Conservation (phyloP, 2,113 vertebrate species). For the Rhineura floridana region DNA sequence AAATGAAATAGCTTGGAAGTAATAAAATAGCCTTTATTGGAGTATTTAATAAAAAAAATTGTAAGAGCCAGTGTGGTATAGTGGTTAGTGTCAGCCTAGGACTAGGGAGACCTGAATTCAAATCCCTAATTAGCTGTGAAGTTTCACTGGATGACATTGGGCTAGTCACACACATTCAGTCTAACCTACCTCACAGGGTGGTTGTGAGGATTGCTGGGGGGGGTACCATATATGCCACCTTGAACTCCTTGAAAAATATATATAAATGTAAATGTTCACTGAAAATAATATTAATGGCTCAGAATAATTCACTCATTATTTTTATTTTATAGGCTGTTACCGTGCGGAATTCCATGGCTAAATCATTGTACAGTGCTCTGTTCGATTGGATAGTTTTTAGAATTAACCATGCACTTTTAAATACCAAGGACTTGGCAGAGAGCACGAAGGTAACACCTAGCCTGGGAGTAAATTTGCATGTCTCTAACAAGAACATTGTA, state of each 20-base stretch:
- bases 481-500: neutral
- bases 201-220: neutral
- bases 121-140: neutral
- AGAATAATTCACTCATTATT: fast-evolving
- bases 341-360: conserved; percentile 96
- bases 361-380: conserved; percentile 94
- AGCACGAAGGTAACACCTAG: conserved; percentile 82
- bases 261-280: neutral
- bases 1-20: neutral
- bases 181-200: neutral
- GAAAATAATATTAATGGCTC: fast-evolving
- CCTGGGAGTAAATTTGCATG: neutral
- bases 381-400: conserved; percentile 99
- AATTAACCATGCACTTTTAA: conserved; percentile 97
- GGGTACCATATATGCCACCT: neutral
- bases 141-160: neutral
- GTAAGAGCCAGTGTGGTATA: neutral
- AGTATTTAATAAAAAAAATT: neutral
- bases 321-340: conserved; percentile 85
- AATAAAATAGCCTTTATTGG: neutral
- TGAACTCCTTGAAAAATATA: neutral
- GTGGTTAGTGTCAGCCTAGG: neutral
- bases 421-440: conserved; percentile 91
- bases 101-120: neutral
- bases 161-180: neutral